A percentile compares a stretch with the other conserved stretches of the same genome.
phyloP scores from a whole-genome alignment of 2,797 vertebrate species.

The Scyliorhinus canicula region DNA sequence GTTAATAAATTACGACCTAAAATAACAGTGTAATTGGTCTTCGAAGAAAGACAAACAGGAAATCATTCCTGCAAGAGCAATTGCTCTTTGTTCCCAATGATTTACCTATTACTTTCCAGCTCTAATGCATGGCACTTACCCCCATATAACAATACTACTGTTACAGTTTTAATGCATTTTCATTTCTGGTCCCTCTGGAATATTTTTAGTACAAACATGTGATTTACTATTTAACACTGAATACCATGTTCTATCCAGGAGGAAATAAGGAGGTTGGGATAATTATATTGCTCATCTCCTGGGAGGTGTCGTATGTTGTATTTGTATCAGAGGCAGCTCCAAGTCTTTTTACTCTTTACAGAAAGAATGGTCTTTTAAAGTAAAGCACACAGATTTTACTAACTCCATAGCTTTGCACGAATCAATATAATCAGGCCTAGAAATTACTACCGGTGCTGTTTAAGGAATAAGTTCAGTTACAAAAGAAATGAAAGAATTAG shows the following conservation, averaged over 20 bases:
- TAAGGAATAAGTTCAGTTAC: not conserved
- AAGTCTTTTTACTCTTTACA: constrained; percentile 42
- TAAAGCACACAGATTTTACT: not conserved
- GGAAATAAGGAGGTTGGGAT: not conserved
- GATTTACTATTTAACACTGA: constrained; percentile 41
- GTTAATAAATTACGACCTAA: not conserved
- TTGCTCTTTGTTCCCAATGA: not conserved
- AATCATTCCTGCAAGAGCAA: not conserved
- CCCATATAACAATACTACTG: not conserved
- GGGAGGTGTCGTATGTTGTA: constrained; percentile 39
- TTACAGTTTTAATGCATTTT: not conserved
- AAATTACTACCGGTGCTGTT: not conserved
- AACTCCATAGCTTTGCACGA: too few relatives aligned
- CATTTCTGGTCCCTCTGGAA: constrained; percentile 38
- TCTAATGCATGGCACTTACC: not conserved
- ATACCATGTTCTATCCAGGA: not conserved
- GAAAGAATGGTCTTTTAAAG: constrained; percentile 37
- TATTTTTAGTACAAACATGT: constrained; percentile 8
- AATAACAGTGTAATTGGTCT: not conserved
- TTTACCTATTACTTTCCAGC: not conserved
- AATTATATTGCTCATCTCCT: not conserved
- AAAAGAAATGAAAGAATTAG: not conserved
- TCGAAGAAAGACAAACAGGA: not conserved
- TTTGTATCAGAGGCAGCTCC: constrained; percentile 28
- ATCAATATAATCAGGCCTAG: not conserved